Evolutionary conservation across 2,888 invertebrate genomes (phyloP).

Genomic region (Drepanosiphum platanoidis): DNA sequence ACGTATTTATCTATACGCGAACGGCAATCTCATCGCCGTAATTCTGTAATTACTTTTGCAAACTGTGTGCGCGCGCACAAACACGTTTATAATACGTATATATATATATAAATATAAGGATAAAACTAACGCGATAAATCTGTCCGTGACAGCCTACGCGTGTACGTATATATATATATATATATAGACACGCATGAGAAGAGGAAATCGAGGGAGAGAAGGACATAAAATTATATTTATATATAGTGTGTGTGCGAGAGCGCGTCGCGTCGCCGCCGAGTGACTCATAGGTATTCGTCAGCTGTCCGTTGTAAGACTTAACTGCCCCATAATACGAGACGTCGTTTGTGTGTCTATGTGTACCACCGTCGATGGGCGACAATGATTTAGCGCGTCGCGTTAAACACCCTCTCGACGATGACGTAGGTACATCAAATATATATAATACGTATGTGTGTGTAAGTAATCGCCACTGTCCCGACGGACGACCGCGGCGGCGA

Average conservation of each 20-base stretch:
- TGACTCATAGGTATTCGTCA: slow-evolving; percentile 59
- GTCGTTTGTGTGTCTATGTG: too few relatives aligned
- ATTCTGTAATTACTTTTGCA: slow-evolving; percentile 50
- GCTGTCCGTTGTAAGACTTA: slow-evolving; percentile 44
- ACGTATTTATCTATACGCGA: neutral
- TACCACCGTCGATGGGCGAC: neutral
- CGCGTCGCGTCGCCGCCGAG: neutral
- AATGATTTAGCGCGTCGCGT: slow-evolving; percentile 8
- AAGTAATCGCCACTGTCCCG: neutral
- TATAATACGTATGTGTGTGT: too few relatives aligned
- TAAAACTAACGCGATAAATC: slow-evolving; percentile 46
- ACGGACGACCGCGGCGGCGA: neutral
- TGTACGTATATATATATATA: neutral
- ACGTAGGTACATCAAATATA: too few relatives aligned
- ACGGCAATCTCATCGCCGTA: slow-evolving; percentile 15
- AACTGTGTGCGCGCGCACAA: neutral
- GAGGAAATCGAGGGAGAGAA: slow-evolving; percentile 15
- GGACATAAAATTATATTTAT: too few relatives aligned
- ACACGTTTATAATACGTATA: neutral
- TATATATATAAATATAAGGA: neutral
- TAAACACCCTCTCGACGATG: too few relatives aligned
- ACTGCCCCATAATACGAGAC: slow-evolving; percentile 17
- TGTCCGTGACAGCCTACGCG: slow-evolving; percentile 30
- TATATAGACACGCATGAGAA: neutral
- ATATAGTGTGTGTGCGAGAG: too few relatives aligned